These are phyloP conservation scores for Xenotilapia longispinis DNA, from an alignment of 2,113 vertebrate species.

Conservation along the genomic window DNA sequence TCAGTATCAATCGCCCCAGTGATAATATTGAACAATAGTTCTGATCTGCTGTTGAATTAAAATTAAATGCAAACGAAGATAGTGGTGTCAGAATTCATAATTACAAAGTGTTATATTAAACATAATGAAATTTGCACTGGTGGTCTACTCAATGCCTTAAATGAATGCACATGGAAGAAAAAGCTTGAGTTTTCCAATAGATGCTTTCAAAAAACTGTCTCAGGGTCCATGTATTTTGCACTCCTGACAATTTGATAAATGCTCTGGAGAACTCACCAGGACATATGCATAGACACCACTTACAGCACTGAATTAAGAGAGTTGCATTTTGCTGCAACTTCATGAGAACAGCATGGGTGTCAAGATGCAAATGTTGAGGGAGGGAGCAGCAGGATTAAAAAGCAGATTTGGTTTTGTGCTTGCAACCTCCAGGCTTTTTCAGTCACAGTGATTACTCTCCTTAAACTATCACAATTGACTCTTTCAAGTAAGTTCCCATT, in stretches of 20 bases:
- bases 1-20: background rate
- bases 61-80: background rate
- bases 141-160: background rate
- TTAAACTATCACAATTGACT: background rate
- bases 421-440: constrained; percentile 4
- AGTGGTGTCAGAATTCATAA: background rate
- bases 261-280: constrained; percentile 7
- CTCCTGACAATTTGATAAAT: constrained; percentile 19
- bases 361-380: background rate
- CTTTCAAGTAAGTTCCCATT: background rate
- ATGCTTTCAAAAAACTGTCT: constrained; percentile 28
- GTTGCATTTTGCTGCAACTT: background rate
- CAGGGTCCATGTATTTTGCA: constrained; percentile 6
- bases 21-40: background rate
- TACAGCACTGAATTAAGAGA: constrained; percentile 28
- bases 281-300: constrained; percentile 39
- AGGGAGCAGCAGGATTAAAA: background rate
- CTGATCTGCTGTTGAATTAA: background rate
- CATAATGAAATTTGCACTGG: background rate
- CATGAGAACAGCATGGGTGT: background rate
- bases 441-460: background rate
- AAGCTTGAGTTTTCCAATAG: constrained; percentile 9
- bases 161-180: background rate
- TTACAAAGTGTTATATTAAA: background rate
- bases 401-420: background rate